Percentiles rank a stretch among this genome's conserved stretches.
Evolutionary conservation across 2,113 vertebrate species (phyloP).

Genomic region (Callionymus lyra): DNA sequence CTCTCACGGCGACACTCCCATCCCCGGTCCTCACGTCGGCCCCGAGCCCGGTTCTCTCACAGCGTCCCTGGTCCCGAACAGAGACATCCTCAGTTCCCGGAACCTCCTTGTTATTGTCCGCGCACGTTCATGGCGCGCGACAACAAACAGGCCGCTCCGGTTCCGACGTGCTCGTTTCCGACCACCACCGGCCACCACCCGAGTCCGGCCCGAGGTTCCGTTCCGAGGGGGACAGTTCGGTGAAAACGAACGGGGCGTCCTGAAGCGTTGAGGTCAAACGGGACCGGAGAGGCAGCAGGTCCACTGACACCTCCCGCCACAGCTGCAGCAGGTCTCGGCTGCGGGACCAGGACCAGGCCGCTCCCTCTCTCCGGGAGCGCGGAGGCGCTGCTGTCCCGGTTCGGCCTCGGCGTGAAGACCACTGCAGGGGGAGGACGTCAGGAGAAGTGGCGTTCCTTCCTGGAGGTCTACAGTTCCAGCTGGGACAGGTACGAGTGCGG

Average conservation of each 20-base stretch:
- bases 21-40: not conserved
- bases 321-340: slow-evolving; percentile 49
- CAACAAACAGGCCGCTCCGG: slow-evolving; percentile 65
- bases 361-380: slow-evolving; percentile 36
- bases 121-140: slow-evolving; percentile 56
- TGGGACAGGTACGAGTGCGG: too few relatives aligned
- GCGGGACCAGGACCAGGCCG: slow-evolving; percentile 61
- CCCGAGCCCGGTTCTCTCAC: not conserved
- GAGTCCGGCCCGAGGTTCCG: not conserved
- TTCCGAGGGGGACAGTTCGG: not conserved
- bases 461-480: too few relatives aligned
- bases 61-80: not conserved
- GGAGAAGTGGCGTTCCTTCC: too few relatives aligned
- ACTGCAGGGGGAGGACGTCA: too few relatives aligned
- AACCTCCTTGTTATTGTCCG: slow-evolving; percentile 63
- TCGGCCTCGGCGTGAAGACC: too few relatives aligned
- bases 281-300: slow-evolving; percentile 47
- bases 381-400: slow-evolving; percentile 14
- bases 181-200: not conserved
- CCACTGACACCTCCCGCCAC: slow-evolving; percentile 24
- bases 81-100: not conserved
- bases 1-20: not conserved
- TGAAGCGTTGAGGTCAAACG: slow-evolving; percentile 1
- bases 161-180: slow-evolving; percentile 6
- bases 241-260: not conserved